phyloP scores from a whole-genome alignment of 2,797 vertebrate species.

The Lophius americanus region DNA sequence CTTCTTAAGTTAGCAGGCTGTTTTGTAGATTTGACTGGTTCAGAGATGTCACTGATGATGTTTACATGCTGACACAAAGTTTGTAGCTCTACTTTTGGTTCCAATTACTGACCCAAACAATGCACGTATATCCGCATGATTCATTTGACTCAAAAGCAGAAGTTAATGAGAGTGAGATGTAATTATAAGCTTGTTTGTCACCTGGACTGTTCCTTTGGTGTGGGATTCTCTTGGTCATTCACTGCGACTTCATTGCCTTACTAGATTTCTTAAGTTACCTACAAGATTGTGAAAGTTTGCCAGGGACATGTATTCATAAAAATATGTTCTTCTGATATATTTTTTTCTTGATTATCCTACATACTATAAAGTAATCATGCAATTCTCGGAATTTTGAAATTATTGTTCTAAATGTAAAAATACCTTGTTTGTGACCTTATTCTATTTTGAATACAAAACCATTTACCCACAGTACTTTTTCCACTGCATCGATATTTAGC shows the following conservation, averaged over 20 bases:
- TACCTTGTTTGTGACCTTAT: neutral
- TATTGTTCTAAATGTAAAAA: neutral
- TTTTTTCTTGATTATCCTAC: too few relatives aligned
- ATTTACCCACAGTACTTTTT: neutral
- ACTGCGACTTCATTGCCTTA: constrained; percentile 9
- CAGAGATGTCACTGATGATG: constrained; percentile 27
- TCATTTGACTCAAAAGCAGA: constrained; percentile 52
- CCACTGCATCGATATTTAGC: neutral
- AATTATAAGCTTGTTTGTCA: constrained; percentile 63
- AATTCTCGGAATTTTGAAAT: too few relatives aligned
- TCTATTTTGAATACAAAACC: neutral
- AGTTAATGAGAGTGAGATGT: constrained; percentile 59
- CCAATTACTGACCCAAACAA: constrained; percentile 31
- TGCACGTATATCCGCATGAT: constrained; percentile 54
- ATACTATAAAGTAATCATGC: too few relatives aligned
- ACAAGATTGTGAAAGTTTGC: too few relatives aligned
- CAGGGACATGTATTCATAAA: too few relatives aligned
- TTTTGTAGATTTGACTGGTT: constrained; percentile 32
- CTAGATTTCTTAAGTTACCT: constrained; percentile 18
- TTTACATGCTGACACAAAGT: constrained; percentile 49
- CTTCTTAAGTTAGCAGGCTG: constrained; percentile 26
- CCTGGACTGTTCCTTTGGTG: constrained; percentile 33
- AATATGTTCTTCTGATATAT: too few relatives aligned
- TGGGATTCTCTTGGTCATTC: constrained; percentile 28
- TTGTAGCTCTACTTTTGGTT: constrained; percentile 26